Evolutionary conservation across 2,797 vertebrate genomes (phyloP), one percentile per base, ranked within the genome.

Genomic region (Semotilus atromaculatus): DNA sequence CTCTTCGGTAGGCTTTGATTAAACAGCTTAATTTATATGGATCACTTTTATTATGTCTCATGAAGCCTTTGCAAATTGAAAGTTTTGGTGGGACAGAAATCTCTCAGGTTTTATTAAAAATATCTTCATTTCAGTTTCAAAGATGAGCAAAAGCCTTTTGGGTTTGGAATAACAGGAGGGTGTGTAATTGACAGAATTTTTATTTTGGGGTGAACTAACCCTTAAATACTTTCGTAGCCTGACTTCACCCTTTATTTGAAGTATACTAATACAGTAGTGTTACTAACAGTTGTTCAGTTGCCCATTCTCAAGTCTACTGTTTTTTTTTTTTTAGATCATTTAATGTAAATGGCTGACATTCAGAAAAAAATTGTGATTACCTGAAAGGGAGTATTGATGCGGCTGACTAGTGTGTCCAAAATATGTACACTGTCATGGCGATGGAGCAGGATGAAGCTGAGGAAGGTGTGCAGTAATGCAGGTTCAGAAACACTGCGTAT

Each of bases 341-440:
- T 48, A 55, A 67, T 14, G 40, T 43, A 31, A 68, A 5, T 40
- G 34, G n/a, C 43, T 77, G 48, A 18, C 4, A 55, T 18, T 11
- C 58, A 64, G 7, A 21, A 70, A 34, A 13, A 3, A 48, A 86
- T 23, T 45, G 13, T 11, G 13, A 21, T 71, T 92, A 99, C 98
- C 96, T 96, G 97, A 91, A 98, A 99, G 0, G 98, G 98, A 0
- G 98, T 99, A 93, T 99, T 99, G 93, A 99, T 97, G 66, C 98
- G 95, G 93, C 97, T 99, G 26, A 99, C 97, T 9, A 99, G 95
- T 0, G 98, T 99, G 62, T 99, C 98, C 38, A 99, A 91, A 86
- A 99, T 97, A 88, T 98, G 96, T 76, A 99, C 96, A 2, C 95
- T 97, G 90, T 99, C 98, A 0, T 99, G 96, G 43, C 90, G 95